These are phyloP conservation scores for Ryuthela nishihirai DNA, from an alignment of 2,888 invertebrate species.

Conservation along the genomic window DNA sequence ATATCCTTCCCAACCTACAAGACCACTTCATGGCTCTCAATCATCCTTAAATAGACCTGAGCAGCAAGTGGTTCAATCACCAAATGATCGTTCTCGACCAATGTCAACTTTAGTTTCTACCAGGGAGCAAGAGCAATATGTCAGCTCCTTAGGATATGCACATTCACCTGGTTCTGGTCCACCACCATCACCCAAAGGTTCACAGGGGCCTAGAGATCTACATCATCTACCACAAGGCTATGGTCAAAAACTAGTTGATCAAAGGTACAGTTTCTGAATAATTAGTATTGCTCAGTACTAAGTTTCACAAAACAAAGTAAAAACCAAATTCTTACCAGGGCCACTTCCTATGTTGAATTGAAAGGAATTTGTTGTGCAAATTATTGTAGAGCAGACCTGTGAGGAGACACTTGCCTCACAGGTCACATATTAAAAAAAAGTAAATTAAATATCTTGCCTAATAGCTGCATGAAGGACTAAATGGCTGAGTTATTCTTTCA, in stretches of 20 bases:
- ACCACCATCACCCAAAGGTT: slow-evolving; percentile 27
- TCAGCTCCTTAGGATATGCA: slow-evolving; percentile 30
- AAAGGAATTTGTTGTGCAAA: too few species aligned
- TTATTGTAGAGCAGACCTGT: too few species aligned
- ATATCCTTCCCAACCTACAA: slow-evolving; percentile 25
- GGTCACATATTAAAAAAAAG: too few species aligned
- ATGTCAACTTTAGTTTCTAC: slow-evolving; percentile 42
- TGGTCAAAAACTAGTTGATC: slow-evolving; percentile 25
- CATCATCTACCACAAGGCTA: slow-evolving; percentile 24
- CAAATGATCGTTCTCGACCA: slow-evolving; percentile 39
- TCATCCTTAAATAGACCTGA: slow-evolving; percentile 42
- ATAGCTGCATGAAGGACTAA: too few species aligned
- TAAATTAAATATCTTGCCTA: too few species aligned
- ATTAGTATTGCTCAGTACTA: too few species aligned
- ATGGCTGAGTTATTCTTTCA: too few species aligned
- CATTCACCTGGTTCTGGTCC: slow-evolving; percentile 29
- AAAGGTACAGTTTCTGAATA: too few species aligned
- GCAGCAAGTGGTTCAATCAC: slow-evolving; percentile 19
- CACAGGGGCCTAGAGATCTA: slow-evolving; percentile 18
- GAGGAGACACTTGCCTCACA: too few species aligned
- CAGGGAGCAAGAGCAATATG: slow-evolving; percentile 43
- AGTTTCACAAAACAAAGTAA: too few species aligned
- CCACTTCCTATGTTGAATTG: too few species aligned
- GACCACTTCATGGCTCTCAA: slow-evolving; percentile 42
- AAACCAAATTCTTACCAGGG: too few species aligned